Conservation (phyloP, 1,140 invertebrate genomes). For the Oedothorax gibbosus region DNA sequence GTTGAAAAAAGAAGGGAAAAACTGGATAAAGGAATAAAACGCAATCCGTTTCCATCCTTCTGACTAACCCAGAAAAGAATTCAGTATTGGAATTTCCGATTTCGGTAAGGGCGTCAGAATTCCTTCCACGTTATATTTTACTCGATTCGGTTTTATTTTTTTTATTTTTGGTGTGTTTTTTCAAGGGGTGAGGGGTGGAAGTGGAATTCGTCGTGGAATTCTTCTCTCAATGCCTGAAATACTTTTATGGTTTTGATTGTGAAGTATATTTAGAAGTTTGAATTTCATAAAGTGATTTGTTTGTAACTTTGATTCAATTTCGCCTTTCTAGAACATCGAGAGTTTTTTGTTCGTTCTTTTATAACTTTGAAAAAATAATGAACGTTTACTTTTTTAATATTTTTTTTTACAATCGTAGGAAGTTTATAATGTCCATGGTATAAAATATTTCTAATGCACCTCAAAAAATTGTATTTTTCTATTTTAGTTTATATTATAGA, state of each 20-base stretch:
- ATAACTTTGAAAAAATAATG: too few species aligned
- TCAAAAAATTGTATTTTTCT: too few species aligned
- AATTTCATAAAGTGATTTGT: too few species aligned
- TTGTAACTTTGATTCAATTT: too few species aligned
- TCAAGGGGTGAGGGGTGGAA: background rate
- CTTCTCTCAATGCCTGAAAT: slow-evolving; percentile 2
- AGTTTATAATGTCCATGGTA: too few species aligned
- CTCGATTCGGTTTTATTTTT: slow-evolving; percentile 9
- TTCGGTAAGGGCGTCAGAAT: slow-evolving; percentile 36
- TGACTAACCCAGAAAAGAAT: slow-evolving; percentile 28
- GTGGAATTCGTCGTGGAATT: slow-evolving; percentile 10
- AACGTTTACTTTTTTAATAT: too few species aligned
- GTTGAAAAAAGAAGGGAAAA: slow-evolving; percentile 1
- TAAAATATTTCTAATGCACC: too few species aligned
- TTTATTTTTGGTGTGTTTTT: background rate
- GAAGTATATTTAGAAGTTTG: too few species aligned
- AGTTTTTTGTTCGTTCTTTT: too few species aligned
- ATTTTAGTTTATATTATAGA: too few species aligned
- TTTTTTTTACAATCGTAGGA: too few species aligned
- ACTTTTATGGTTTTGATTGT: background rate
- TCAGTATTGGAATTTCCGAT: slow-evolving; percentile 53
- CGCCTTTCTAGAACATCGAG: too few species aligned
- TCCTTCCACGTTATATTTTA: slow-evolving; percentile 33
- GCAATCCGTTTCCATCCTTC: slow-evolving; percentile 43
- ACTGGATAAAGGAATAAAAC: background rate